Conservation (phyloP, 2,113 vertebrate species). For the Pelecanus crispus region DNA sequence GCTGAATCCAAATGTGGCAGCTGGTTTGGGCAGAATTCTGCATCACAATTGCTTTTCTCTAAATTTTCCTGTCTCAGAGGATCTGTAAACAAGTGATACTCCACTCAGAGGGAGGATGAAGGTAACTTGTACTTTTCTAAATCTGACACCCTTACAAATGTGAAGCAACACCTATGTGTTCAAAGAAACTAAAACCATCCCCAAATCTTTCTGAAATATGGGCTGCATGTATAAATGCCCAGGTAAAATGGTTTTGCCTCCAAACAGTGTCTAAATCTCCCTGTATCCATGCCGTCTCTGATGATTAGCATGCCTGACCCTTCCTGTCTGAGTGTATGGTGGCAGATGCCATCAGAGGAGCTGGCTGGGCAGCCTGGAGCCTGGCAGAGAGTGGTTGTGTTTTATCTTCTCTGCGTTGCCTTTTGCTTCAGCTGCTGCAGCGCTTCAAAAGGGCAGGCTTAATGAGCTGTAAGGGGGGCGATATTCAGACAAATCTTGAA, state of each 20-base stretch:
- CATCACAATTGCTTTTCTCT: background rate
- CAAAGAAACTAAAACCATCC: background rate
- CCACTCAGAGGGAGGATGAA: background rate
- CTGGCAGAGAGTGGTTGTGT: background rate
- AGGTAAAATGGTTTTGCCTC: background rate
- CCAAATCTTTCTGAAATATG: background rate
- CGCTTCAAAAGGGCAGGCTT: conserved; percentile 3
- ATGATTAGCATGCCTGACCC: background rate
- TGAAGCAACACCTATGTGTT: background rate
- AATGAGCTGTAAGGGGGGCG: background rate
- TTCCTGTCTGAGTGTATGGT: background rate
- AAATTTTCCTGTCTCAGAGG: background rate
- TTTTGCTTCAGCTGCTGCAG: background rate
- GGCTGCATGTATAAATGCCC: accelerated
- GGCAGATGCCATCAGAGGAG: background rate
- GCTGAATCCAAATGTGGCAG: background rate
- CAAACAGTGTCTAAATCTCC: background rate
- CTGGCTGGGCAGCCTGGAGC: background rate
- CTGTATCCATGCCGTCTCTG: background rate
- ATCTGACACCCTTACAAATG: background rate
- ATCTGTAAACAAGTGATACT: background rate
- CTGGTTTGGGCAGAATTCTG: background rate
- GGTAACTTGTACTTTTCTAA: background rate
- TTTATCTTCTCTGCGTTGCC: background rate
- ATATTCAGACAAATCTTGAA: background rate